Conservation (phyloP, 2,888 invertebrate species). For the Leptopilina drosophilae region DNA sequence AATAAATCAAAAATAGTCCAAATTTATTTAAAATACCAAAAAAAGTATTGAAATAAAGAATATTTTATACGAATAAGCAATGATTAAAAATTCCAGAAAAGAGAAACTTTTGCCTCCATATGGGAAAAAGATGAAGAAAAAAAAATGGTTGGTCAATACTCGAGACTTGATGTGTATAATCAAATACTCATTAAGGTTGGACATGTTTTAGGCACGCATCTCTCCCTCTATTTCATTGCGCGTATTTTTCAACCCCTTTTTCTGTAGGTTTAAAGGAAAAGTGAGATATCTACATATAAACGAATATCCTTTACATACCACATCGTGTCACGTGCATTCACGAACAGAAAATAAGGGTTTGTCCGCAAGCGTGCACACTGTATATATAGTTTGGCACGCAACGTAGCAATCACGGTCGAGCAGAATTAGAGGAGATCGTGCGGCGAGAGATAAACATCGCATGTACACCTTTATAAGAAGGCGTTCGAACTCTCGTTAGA, state of each 20-base stretch:
- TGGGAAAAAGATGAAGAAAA: not conserved
- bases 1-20: too few species aligned
- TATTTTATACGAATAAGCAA: too few species aligned
- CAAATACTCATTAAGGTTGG: slow-evolving; percentile 70
- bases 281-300: slow-evolving; percentile 4
- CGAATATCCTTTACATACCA: slow-evolving; percentile 45
- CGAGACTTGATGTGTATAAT: slow-evolving; percentile 65
- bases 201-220: slow-evolving; percentile 44
- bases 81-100: not conserved
- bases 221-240: slow-evolving; percentile 14
- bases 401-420: slow-evolving; percentile 70
- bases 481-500: slow-evolving; percentile 58
- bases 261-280: slow-evolving; percentile 2
- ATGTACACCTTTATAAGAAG: slow-evolving; percentile 50
- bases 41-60: too few species aligned
- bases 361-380: slow-evolving; percentile 16
- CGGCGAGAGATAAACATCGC: slow-evolving; percentile 58
- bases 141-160: slow-evolving; percentile 63
- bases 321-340: slow-evolving; percentile 6
- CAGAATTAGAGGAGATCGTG: slow-evolving; percentile 58
- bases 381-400: slow-evolving; percentile 63
- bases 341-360: slow-evolving; percentile 50
- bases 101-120: not conserved
- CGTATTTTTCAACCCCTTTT: slow-evolving; percentile 18
- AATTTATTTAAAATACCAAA: too few species aligned